phyloP scores from a whole-genome alignment of 1,140 invertebrate genomes.

The Drosophila nigrodunni region DNA sequence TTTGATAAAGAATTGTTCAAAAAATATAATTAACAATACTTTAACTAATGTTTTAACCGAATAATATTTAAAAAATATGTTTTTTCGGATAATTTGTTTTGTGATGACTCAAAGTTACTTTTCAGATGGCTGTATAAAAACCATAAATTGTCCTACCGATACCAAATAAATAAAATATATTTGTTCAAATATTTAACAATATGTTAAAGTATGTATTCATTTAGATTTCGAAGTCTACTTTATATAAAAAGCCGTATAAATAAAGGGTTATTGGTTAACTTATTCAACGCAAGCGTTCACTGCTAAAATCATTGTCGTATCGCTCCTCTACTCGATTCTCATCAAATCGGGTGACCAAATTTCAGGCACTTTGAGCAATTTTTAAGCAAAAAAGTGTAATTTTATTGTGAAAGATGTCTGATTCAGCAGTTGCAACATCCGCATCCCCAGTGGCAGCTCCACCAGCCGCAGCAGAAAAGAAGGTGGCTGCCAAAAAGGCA shows the following conservation, averaged over 20 bases:
- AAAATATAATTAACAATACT: background rate
- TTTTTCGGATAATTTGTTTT: background rate
- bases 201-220: background rate
- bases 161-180: background rate
- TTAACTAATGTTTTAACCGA: background rate
- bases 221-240: background rate
- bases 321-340: slow-evolving; percentile 15
- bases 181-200: slow-evolving; percentile 4
- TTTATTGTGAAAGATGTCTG: slow-evolving; percentile 39
- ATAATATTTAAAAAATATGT: background rate
- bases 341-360: background rate
- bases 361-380: background rate
- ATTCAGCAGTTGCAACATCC: slow-evolving; percentile 42
- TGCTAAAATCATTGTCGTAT: background rate
- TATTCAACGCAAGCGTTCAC: slow-evolving; percentile 1
- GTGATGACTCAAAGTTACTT: background rate
- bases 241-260: background rate
- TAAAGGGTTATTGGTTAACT: background rate
- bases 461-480: slow-evolving; percentile 30
- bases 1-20: background rate
- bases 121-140: background rate
- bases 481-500: slow-evolving; percentile 35
- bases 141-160: background rate
- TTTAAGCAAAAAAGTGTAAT: background rate
- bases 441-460: slow-evolving; percentile 40